A percentile compares a stretch with the other conserved stretches of the same genome.
Conservation (phyloP, 1,140 invertebrate species). For the Meloidogyne floridensis region DNA sequence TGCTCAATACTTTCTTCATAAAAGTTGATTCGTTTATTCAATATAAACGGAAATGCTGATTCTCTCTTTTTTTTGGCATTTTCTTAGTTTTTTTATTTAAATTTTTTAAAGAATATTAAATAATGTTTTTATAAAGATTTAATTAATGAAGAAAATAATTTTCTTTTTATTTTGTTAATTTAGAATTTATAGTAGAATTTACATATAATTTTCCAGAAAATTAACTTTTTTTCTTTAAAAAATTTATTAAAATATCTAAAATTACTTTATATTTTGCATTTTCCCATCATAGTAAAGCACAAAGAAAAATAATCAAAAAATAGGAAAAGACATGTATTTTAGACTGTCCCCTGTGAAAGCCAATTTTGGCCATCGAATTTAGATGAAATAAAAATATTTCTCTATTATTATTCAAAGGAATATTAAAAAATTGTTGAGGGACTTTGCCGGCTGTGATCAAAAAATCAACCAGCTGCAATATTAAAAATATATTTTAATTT, state of each 20-base stretch:
- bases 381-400: background rate
- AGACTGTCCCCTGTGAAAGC: background rate
- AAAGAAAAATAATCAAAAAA: background rate
- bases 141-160: too few species aligned
- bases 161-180: too few species aligned
- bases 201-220: background rate
- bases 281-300: background rate
- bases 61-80: background rate
- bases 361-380: slow-evolving; percentile 1
- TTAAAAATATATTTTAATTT: too few species aligned
- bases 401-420: background rate
- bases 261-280: background rate
- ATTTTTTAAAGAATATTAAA: background rate
- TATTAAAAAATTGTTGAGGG: background rate
- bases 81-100: background rate
- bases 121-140: too few species aligned
- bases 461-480: background rate
- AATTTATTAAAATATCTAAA: background rate
- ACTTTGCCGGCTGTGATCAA: background rate
- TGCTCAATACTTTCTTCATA: too few species aligned
- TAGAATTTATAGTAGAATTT: too few species aligned
- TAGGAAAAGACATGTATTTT: background rate
- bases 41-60: background rate
- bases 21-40: too few species aligned
- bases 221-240: background rate